Evolutionary conservation across 2,113 vertebrate genomes (phyloP).

Genomic region (Heteronetta atricapilla): DNA sequence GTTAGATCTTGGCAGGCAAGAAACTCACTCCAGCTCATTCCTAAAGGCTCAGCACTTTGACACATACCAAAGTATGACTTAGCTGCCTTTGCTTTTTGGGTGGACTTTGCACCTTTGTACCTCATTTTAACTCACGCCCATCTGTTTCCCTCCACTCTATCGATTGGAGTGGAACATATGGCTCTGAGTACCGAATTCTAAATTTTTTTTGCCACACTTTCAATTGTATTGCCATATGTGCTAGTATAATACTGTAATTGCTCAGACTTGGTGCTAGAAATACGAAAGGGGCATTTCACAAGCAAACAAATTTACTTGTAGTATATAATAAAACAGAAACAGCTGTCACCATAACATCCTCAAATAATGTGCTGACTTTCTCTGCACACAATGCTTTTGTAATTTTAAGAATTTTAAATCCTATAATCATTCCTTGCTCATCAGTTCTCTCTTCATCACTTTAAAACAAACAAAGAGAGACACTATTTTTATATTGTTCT

Average conservation of each 20-base stretch:
- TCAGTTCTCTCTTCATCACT: background rate
- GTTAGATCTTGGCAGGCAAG: background rate
- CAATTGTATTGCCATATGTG: constrained; percentile 62
- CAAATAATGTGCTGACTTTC: background rate
- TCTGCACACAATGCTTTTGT: background rate
- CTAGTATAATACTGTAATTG: constrained; percentile 55
- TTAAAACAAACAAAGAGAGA: background rate
- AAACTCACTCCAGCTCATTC: background rate
- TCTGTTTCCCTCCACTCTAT: constrained; percentile 25
- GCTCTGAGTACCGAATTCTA: constrained; percentile 39
- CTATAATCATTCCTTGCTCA: background rate
- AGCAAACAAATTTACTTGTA: constrained; percentile 41
- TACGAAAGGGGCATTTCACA: constrained; percentile 56
- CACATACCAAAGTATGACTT: background rate
- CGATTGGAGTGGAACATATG: constrained; percentile 48
- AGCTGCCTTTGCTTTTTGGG: background rate
- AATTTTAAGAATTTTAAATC: constrained; percentile 8
- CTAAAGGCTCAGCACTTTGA: background rate
- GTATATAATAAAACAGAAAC: constrained; percentile 32
- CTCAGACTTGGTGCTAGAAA: constrained; percentile 53
- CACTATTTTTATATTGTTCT: background rate
- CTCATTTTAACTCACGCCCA: constrained; percentile 3
- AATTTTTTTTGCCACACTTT: constrained; percentile 66
- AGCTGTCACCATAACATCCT: background rate
- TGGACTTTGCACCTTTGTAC: background rate